Percentiles rank a stretch among this genome's conserved stretches.
Conservation (phyloP, 2,797 vertebrate species). For the Betta splendens region DNA sequence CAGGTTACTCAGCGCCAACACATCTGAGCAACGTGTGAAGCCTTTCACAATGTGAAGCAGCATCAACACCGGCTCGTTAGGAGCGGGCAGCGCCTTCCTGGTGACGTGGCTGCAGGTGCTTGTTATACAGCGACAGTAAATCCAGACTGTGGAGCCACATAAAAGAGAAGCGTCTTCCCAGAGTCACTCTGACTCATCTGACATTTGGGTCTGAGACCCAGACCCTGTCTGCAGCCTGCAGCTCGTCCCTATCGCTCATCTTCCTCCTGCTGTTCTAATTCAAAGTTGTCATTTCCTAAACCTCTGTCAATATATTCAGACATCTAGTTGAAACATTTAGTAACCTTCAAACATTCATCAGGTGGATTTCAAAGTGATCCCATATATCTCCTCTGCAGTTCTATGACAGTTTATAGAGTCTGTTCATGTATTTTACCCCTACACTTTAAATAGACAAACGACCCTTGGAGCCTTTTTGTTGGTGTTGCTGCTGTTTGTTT, state of each 20-base stretch:
- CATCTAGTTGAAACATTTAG: too few relatives aligned
- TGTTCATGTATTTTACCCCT: too few relatives aligned
- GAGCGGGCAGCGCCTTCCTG: conserved; percentile 55
- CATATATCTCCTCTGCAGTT: conserved; percentile 23
- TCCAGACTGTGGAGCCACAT: conserved; percentile 63
- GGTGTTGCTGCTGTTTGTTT: conserved; percentile 62
- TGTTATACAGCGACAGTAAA: conserved; percentile 61
- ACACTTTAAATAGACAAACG: background rate
- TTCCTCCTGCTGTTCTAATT: conserved; percentile 39
- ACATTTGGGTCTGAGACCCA: conserved; percentile 73
- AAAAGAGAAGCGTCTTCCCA: conserved; percentile 68
- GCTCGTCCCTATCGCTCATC: conserved; percentile 46
- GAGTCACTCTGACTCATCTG: conserved; percentile 79
- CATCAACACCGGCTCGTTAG: conserved; percentile 54
- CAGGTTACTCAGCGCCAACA: conserved; percentile 24
- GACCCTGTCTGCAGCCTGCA: conserved; percentile 53
- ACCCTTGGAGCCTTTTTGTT: conserved; percentile 17
- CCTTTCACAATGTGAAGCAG: conserved; percentile 64
- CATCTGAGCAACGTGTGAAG: conserved; percentile 35
- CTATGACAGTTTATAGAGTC: too few relatives aligned
- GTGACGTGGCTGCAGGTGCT: conserved; percentile 67
- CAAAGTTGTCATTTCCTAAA: conserved; percentile 46
- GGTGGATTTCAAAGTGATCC: conserved; percentile 40
- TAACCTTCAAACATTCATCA: conserved; percentile 54
- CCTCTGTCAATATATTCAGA: conserved; percentile 33